A percentile compares a stretch with the other conserved stretches of the same genome.
Conservation (phyloP, 2,797 vertebrate genomes). For the Chloroceryle inda region DNA sequence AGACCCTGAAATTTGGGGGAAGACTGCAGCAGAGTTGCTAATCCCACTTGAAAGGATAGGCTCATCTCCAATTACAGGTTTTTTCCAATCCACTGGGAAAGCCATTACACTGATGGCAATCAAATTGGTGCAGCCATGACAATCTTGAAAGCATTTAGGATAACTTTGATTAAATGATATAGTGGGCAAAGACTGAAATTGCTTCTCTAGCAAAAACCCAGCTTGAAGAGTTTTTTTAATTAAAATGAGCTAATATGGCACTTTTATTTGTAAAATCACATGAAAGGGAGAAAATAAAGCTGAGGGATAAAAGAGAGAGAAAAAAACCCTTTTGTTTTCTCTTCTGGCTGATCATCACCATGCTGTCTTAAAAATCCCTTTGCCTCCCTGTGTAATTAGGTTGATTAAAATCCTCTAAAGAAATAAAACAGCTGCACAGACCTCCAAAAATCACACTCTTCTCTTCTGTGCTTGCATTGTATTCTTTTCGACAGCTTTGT, state of each 20-base stretch:
- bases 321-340: conserved; percentile 54
- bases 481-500: conserved; percentile 47
- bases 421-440: conserved; percentile 60
- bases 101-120: conserved; percentile 57
- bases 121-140: conserved; percentile 30
- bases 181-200: conserved; percentile 61
- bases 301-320: neutral
- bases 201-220: conserved; percentile 64
- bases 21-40: conserved; percentile 7
- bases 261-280: conserved; percentile 59
- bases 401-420: conserved; percentile 64
- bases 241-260: conserved; percentile 70
- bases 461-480: neutral
- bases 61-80: conserved; percentile 13
- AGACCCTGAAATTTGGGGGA: neutral
- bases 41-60: conserved; percentile 43
- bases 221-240: conserved; percentile 71
- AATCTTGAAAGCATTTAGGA: conserved; percentile 60
- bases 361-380: conserved; percentile 43
- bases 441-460: conserved; percentile 43
- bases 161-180: conserved; percentile 73
- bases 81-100: conserved; percentile 57
- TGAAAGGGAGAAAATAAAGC: conserved; percentile 61
- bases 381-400: conserved; percentile 30
- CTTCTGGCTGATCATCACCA: neutral